phyloP scores from a whole-genome alignment of 2,888 invertebrate species.

The Catotricha subobsoleta region DNA sequence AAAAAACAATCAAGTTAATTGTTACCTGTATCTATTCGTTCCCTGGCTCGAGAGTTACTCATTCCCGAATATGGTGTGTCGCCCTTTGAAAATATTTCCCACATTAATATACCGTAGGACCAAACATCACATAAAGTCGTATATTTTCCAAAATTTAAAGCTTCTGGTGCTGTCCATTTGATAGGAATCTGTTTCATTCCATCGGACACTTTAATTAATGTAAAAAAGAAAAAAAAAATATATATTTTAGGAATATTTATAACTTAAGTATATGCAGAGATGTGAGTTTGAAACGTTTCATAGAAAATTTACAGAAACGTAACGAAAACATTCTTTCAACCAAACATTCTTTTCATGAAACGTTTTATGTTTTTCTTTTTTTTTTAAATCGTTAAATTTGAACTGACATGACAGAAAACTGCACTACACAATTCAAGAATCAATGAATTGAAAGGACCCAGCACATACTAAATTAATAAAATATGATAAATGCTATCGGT shows the following conservation, averaged over 20 bases:
- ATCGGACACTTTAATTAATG: constrained; percentile 50
- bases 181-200: constrained; percentile 98
- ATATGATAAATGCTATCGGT: no score
- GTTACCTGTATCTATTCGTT: constrained; percentile 80
- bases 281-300: background rate
- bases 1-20: background rate
- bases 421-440: no score
- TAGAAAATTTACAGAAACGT: no score
- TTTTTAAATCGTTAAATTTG: no score
- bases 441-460: no score
- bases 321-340: no score
- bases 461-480: no score
- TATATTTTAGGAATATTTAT: background rate
- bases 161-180: constrained; percentile 97
- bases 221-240: constrained; percentile 1
- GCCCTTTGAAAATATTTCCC: constrained; percentile 92
- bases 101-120: constrained; percentile 91
- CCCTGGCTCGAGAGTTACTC: constrained; percentile 83
- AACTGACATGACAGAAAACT: no score
- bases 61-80: constrained; percentile 86
- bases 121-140: constrained; percentile 91
- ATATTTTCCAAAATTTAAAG: constrained; percentile 90
- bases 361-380: background rate
- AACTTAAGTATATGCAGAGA: no score
- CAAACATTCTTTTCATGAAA: no score